phyloP scores from a whole-genome alignment of 2,797 vertebrate species.

The Schizopygopsis pylzovi region DNA sequence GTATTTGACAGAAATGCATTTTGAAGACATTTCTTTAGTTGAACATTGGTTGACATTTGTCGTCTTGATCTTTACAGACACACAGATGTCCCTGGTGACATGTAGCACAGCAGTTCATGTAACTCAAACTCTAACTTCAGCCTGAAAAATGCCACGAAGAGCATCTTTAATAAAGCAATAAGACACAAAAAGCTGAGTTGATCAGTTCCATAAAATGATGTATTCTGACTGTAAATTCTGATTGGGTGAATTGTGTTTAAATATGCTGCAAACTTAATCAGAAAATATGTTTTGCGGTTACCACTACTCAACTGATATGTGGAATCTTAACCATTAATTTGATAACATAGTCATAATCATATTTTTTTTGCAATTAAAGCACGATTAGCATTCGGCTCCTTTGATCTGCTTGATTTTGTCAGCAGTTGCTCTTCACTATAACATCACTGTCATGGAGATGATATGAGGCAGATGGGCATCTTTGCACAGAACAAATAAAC shows the following conservation, averaged over 20 bases:
- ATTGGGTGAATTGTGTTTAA: not conserved
- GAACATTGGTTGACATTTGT: constrained; percentile 18
- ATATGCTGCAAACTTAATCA: not conserved
- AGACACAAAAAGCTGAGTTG: not conserved
- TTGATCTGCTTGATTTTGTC: constrained; percentile 42
- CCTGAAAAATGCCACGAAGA: not conserved
- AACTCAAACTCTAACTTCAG: not conserved
- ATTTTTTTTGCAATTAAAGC: constrained; percentile 36
- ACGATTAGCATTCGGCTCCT: constrained; percentile 48
- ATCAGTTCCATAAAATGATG: not conserved
- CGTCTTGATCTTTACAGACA: not conserved
- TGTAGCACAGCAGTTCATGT: constrained; percentile 3
- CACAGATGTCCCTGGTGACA: not conserved
- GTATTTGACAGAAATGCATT: not conserved
- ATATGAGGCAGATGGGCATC: constrained; percentile 62
- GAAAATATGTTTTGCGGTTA: not conserved
- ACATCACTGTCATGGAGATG: constrained; percentile 45
- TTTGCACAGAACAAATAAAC: constrained; percentile 74
- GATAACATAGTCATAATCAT: not conserved
- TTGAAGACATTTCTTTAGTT: constrained; percentile 9
- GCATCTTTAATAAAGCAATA: not conserved
- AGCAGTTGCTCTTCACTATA: constrained; percentile 44
- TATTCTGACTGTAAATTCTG: not conserved
- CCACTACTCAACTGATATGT: not conserved
- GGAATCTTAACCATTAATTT: not conserved